These are phyloP conservation scores for Xylota sylvarum DNA, from an alignment of 2,888 invertebrate species.

Conservation along the genomic window DNA sequence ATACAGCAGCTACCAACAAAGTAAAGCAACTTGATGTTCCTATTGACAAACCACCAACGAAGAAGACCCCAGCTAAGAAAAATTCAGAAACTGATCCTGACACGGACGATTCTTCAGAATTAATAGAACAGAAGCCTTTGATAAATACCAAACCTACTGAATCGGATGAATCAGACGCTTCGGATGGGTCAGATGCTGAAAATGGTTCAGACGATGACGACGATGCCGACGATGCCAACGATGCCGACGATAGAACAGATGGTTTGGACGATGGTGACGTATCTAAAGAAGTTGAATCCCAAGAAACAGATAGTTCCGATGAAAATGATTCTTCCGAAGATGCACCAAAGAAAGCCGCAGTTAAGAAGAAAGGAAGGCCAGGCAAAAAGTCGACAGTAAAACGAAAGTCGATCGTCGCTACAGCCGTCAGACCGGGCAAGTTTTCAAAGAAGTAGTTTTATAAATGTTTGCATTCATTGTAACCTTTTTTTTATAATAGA, in stretches of 20 bases:
- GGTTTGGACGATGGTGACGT: neutral
- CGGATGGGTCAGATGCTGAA: neutral
- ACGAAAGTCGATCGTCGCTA: conserved; percentile 60
- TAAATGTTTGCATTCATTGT: neutral
- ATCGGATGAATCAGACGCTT: neutral
- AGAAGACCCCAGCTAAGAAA: neutral
- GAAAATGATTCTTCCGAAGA: neutral
- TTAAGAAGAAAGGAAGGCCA: conserved; percentile 15
- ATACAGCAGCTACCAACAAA: neutral
- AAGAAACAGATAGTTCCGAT: conserved; percentile 5
- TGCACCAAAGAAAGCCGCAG: neutral
- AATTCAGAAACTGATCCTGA: neutral
- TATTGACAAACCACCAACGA: neutral
- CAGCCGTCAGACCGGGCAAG: conserved; percentile 20
- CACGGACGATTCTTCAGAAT: neutral
- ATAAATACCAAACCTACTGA: neutral
- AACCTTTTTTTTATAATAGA: too few species aligned
- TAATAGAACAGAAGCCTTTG: neutral
- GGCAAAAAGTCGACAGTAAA: neutral
- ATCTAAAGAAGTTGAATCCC: neutral
- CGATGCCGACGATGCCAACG: neutral
- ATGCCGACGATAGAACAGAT: too few species aligned
- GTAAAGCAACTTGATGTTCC: neutral
- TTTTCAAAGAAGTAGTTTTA: conserved; percentile 24
- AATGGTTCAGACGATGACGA: neutral